Evolutionary conservation across 64 coral and sea anemone genomes (phyloP).

Genomic region (Stichodactyla helianthus): DNA sequence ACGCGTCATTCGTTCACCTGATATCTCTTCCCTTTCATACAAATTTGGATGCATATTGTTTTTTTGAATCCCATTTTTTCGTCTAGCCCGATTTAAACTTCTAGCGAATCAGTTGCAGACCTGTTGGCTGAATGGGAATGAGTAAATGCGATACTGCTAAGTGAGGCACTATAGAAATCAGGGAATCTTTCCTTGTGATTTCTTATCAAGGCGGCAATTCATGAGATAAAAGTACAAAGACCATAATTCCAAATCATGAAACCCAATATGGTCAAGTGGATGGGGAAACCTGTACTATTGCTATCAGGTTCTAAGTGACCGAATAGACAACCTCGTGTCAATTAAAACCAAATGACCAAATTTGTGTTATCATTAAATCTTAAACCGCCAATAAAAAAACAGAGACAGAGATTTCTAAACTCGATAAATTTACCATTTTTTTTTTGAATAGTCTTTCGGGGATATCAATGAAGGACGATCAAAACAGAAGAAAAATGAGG

Average conservation of each 20-base stretch:
- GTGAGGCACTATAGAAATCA: not conserved
- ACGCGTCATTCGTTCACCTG: too few species aligned
- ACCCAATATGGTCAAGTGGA: slow-evolving; percentile 10
- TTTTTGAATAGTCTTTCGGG: not conserved
- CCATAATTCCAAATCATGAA: not conserved
- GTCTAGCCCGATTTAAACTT: too few species aligned
- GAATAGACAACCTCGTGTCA: not conserved
- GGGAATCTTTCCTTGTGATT: slow-evolving; percentile 1
- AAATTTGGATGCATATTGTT: too few species aligned
- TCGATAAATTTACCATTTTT: not conserved
- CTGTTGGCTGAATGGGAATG: not conserved
- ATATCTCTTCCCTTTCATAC: too few species aligned
- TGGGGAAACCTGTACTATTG: not conserved
- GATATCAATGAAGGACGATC: not conserved
- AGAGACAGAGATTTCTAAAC: slow-evolving; percentile 7
- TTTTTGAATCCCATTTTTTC: too few species aligned
- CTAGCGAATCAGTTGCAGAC: too few species aligned
- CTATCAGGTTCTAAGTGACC: not conserved
- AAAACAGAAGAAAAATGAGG: not conserved
- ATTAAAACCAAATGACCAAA: slow-evolving; percentile 3
- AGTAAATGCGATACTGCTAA: not conserved
- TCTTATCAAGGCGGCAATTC: slow-evolving; percentile 21
- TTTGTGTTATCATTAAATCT: slow-evolving; percentile 5
- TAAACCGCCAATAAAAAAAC: slow-evolving; percentile 22
- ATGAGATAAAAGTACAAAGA: not conserved